Evolutionary conservation across 64 coral and sea anemone genomes (phyloP).

Genomic region (Montipora foliosa): DNA sequence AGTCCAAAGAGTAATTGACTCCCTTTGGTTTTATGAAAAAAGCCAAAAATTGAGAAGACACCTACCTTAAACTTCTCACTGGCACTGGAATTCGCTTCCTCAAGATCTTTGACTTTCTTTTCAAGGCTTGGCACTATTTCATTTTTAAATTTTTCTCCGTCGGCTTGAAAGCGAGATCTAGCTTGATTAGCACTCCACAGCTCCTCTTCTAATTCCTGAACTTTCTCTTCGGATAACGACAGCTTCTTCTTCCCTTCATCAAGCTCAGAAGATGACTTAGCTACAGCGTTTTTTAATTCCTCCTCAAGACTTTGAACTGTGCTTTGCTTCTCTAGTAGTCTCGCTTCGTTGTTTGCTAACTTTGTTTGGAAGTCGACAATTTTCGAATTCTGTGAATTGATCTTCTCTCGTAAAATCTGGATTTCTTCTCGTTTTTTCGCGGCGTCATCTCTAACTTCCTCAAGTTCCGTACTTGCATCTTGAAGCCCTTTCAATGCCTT

Average conservation of each 20-base stretch:
- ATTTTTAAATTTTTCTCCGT: neutral
- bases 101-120: neutral
- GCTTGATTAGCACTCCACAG: neutral
- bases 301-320: neutral
- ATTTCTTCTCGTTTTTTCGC: constrained; percentile 33
- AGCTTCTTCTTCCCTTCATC: constrained; percentile 7
- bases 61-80: too few relatives aligned
- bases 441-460: constrained; percentile 53
- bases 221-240: neutral
- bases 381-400: neutral
- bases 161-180: constrained; percentile 8
- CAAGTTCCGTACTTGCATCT: neutral
- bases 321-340: neutral
- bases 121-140: constrained; percentile 12
- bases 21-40: too few relatives aligned
- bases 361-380: neutral
- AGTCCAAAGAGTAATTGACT: too few relatives aligned
- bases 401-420: constrained; percentile 51
- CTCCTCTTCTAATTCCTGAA: constrained; percentile 24
- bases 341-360: neutral
- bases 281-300: neutral
- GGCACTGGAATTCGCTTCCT: neutral
- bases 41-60: too few relatives aligned
- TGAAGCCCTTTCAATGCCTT: neutral
- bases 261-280: neutral